phyloP scores from a whole-genome alignment of 2,113 vertebrate genomes.

The Heliornis fulica region DNA sequence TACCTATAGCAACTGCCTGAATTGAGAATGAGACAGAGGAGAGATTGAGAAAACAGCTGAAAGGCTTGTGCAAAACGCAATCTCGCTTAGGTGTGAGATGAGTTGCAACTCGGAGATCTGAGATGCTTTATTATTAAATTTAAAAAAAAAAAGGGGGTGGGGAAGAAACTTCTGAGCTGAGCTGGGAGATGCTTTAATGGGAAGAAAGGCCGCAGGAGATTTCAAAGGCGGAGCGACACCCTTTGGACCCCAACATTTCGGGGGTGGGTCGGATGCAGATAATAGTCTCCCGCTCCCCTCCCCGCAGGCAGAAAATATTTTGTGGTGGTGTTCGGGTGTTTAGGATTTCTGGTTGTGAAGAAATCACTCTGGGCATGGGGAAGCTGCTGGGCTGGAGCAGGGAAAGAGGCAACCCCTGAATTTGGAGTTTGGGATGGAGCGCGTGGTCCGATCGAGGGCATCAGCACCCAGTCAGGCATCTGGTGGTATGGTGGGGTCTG shows the following conservation, averaged over 20 bases:
- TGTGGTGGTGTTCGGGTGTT: not conserved
- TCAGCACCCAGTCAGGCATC: rapidly evolving
- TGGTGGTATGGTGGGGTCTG: not conserved
- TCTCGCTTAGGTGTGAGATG: constrained; percentile 78
- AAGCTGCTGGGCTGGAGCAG: not conserved
- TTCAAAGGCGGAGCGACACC: constrained; percentile 17
- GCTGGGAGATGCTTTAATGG: constrained; percentile 15
- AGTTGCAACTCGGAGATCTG: constrained; percentile 54
- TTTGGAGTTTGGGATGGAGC: not conserved
- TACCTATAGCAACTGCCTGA: constrained; percentile 83
- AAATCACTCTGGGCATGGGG: rapidly evolving
- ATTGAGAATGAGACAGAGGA: constrained; percentile 76
- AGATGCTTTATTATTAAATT: constrained; percentile 52
- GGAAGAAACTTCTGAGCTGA: constrained; percentile 14
- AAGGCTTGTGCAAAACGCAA: constrained; percentile 73
- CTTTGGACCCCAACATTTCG: constrained; percentile 19
- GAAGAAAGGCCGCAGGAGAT: constrained; percentile 37
- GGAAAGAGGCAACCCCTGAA: not conserved
- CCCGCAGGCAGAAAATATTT: not conserved
- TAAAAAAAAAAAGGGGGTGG: not conserved
- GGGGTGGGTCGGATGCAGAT: not conserved
- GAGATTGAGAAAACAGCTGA: constrained; percentile 76
- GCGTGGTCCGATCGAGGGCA: rapidly evolving
- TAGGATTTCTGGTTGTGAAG: not conserved
- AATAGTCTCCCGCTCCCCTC: not conserved